A percentile compares a stretch with the other conserved stretches of the same genome.
phyloP scores from a whole-genome alignment of 2,797 vertebrate genomes.

The Cyprinella venusta region DNA sequence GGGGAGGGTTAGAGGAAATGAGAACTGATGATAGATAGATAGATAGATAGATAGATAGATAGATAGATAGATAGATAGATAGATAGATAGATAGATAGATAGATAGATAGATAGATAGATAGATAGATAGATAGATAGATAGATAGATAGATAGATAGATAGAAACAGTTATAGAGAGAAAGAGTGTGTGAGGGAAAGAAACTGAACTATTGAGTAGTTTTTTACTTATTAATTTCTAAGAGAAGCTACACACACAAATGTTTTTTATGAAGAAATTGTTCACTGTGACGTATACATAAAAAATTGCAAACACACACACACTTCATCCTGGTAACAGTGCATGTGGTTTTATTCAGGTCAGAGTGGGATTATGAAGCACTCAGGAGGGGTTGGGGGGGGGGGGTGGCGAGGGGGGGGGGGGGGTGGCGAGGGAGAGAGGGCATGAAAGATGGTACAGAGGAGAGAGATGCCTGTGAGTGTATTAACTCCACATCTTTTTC shows the following conservation, averaged over 20 bases:
- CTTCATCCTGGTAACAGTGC: slow-evolving; percentile 45
- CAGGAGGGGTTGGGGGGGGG: background rate
- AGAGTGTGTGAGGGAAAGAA: background rate
- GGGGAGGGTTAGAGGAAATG: slow-evolving; percentile 18
- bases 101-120: background rate
- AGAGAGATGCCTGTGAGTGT: slow-evolving; percentile 7
- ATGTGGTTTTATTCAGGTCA: slow-evolving; percentile 63
- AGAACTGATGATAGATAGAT: background rate
- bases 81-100: background rate
- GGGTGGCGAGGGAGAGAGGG: slow-evolving; percentile 16
- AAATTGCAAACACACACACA: background rate
- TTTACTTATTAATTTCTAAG: background rate
- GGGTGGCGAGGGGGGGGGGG: background rate
- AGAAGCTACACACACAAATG: background rate
- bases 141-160: background rate
- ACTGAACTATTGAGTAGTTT: background rate
- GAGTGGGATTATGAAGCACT: slow-evolving; percentile 60
- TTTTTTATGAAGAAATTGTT: background rate
- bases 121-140: slow-evolving; percentile 3
- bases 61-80: too few species aligned
- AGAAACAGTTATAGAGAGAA: too few species aligned
- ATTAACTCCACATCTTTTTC: slow-evolving; percentile 2
- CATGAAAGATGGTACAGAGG: slow-evolving; percentile 18
- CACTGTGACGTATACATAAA: slow-evolving; percentile 11
- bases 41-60: too few species aligned